Evolutionary conservation across 2,113 vertebrate species (phyloP), one percentile per base, ranked within the genome.

Genomic region (Cyprinodon tularosa): DNA sequence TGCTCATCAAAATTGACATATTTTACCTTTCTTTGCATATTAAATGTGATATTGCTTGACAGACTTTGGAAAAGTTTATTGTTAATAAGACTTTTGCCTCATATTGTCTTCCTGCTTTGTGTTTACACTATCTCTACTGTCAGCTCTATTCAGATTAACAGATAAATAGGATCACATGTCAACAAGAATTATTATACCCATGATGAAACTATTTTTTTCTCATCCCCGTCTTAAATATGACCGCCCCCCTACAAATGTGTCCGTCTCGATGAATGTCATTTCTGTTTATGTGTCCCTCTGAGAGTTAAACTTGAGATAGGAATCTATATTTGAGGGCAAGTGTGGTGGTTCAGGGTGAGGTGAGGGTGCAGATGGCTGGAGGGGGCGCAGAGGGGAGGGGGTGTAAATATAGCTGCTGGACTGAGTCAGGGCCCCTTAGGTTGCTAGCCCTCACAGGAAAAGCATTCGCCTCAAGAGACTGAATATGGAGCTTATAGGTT

Each of bases 361-460:
- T 15, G 48, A 78, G 70, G 61, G 66, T 79, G 80, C 84, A 89
- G 90, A 82, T 89, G 86, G 84, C 70, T 84, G 71, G 13, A 77
- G 65, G 71, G 74, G 37, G 44, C n/a, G 53, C 64, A 3, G 22
- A 38, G 67, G 60, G 62, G 62, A 45, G 68, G 64, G 73, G 72
- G 66, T 81, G 79, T 90, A 93, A 92, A 91, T 93, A 89, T 91
- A 93, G 83, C 74, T 80, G 76, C 84, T 68, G 84, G 86, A 83
- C 76, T 83, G 69, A 85, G 79, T 87, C 53, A 53, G 70, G 86
- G 89, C 86, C 92, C 89, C 81, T 66, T 76, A 67, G 68, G 70
- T 80, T 68, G 66, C 70, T 80, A 44, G 72, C 74, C 66, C 81
- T 80, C 82, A 88, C 77, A 88, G 82, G 85, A 89, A 90, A 89